These are phyloP conservation scores for Erithacus rubecula DNA, from an alignment of 2,797 vertebrate genomes.

Conservation along the genomic window DNA sequence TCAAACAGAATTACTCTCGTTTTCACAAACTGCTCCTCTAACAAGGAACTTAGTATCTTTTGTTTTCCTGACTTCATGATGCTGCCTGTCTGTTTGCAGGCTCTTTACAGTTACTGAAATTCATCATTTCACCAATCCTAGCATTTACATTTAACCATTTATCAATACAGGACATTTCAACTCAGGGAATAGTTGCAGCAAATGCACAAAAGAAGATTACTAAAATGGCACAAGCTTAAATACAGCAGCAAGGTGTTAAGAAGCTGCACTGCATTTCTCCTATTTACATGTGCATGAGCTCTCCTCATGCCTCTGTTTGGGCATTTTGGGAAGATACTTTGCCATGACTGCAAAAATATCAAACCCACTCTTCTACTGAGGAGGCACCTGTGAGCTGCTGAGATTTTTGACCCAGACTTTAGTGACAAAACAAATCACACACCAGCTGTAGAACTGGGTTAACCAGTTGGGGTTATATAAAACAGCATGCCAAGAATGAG, in stretches of 20 bases:
- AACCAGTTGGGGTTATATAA: background rate
- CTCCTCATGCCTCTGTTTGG: background rate
- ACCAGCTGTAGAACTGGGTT: background rate
- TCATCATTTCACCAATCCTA: background rate
- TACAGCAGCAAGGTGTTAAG: background rate
- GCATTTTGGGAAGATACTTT: background rate
- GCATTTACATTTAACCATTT: background rate
- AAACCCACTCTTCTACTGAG: background rate
- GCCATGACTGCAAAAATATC: background rate
- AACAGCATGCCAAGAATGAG: background rate
- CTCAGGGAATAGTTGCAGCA: background rate
- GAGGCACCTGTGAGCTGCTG: background rate
- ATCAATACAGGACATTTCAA: background rate
- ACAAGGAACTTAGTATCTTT: background rate
- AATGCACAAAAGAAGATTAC: background rate
- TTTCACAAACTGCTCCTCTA: background rate
- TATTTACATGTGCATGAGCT: background rate
- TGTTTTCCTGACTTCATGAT: background rate
- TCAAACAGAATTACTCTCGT: background rate
- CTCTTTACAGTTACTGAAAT: background rate
- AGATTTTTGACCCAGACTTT: background rate
- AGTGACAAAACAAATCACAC: background rate
- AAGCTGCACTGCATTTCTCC: background rate
- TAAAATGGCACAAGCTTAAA: background rate
- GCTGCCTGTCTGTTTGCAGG: background rate